Base-by-base conservation (phyloP, 2,888 invertebrate species). In the Caenorhabditis sp. region DNA sequence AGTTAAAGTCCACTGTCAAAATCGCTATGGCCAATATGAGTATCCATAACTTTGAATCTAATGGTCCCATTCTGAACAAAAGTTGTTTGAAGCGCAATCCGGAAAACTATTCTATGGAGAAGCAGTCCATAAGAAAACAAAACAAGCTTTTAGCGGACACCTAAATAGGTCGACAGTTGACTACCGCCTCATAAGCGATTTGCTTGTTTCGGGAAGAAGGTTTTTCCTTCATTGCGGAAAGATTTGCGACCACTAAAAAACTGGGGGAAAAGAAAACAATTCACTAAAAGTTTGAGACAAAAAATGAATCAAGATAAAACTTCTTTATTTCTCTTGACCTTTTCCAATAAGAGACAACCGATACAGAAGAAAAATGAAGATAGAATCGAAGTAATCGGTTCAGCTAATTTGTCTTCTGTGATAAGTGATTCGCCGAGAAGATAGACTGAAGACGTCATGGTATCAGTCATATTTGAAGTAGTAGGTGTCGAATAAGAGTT, bases 141-240 rank as follows among this genome's bases (percentile, higher is more conserved):
- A 77, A 63, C 69, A 77, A 61, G 77, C 69, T 70, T 77, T 49
- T 77, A 63, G 77, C 61, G 77, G 69, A 41, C 58, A 47, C 44
- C 77, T 61, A 77, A 77, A 77, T 77, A 77, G 77, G 77, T 77
- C 77, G 77, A 49, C 59, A 24, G 76, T 70, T 47, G 38, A 38
- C 58, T 38, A 14, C 59, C 49, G 19, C 68, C 66, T 59, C 76
- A 76, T 76, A 76, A 76, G 76, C 76, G 76, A 69, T 69, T 66
- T 49, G 76, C 59, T 31, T 51, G 22, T 22, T 54, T 38, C n/a
- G 54, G 6, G n/a, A 68, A 54, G 22, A 22, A 47, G 31, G 8
- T 49, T 64, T 49, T 73, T 51, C 38, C 26, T 74, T n/a, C n/a
- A n/a, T 74, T 28, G 54, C 73, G 64, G 59, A 51, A 38, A 74